phyloP scores from a whole-genome alignment of 2,888 invertebrate genomes.

The Sarcophaga variegata region DNA sequence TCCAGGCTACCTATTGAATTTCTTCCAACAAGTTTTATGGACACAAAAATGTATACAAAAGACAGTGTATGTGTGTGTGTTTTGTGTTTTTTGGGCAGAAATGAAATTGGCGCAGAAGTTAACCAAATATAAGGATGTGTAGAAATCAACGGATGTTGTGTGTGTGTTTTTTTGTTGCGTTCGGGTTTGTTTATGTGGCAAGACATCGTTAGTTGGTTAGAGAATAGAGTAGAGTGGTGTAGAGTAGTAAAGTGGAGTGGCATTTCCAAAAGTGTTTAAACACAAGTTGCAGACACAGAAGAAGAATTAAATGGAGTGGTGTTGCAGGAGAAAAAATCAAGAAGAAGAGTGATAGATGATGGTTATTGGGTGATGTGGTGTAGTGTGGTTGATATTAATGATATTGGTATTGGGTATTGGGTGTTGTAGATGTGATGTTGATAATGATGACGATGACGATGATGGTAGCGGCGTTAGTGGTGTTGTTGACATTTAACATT shows the following conservation, averaged over 20 bases:
- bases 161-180: constrained; percentile 11
- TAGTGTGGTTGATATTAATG: constrained; percentile 52
- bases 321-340: constrained; percentile 5
- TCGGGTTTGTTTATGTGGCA: constrained; percentile 39
- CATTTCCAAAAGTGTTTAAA: constrained; percentile 48
- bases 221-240: constrained; percentile 15
- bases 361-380: constrained; percentile 61
- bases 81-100: constrained; percentile 1
- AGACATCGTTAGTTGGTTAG: constrained; percentile 57
- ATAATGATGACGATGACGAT: constrained; percentile 66
- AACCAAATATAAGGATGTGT: constrained; percentile 30
- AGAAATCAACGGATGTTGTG: constrained; percentile 36
- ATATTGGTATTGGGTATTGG: constrained; percentile 41
- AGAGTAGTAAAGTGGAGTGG: background rate
- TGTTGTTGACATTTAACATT: constrained; percentile 66
- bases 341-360: constrained; percentile 35
- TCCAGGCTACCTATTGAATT: constrained; percentile 91
- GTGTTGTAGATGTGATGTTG: constrained; percentile 17
- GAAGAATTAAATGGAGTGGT: constrained; percentile 23
- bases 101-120: constrained; percentile 28
- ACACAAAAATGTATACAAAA: constrained; percentile 34
- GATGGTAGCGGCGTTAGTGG: constrained; percentile 58
- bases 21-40: constrained; percentile 4
- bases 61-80: constrained; percentile 22
- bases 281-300: constrained; percentile 37